Base-by-base conservation (phyloP, 2,888 invertebrate species). In the Arenicola marina region DNA sequence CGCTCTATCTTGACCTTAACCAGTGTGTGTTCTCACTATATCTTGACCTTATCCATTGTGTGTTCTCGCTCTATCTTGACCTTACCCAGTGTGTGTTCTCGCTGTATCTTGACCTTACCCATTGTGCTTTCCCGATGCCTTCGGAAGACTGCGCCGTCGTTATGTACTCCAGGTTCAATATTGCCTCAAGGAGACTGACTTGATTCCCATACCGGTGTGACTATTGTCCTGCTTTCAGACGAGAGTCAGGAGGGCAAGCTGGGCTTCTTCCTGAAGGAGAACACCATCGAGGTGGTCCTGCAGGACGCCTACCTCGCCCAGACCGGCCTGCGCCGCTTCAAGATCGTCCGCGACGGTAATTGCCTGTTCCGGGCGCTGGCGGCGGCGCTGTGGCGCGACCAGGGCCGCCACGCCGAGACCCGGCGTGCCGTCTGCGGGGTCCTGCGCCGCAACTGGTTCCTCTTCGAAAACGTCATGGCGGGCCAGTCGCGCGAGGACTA, bases 281-380 rank as follows among this genome's bases (percentile, higher is more conserved):
- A 51, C 54, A 56, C 66, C 2, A 26, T 66, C 2, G 66, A 66
- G 56, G 46, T 59, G 11, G 55, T 45, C 4, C 34, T 61, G 1
- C 63, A 63, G 59, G 59, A 66, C 26, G 18, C 29, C 1, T 61
- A 58, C 45, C 46, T 63, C 4, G 24, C 15, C 2, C 29, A 29
- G 4, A n/a, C 38, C 3, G 44, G 51, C n/a, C 58, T 66, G 11
- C 45, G 34, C n/a, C 60, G 66, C 3, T 48, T 46, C 24, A 43
- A 28, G 11, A 66, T 66, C 44, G 59, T 61, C 2, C 45, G 66
- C 1, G 66, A 66, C 44, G 66, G 63, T 24, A 66, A 66, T 51
- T 66, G 66, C 38, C 59, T 66, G n/a, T 66, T 66, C 56, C 51
- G 66, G 7, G 55, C 63, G 2, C 48, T 57, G 11, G 61, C 63